Conservation (phyloP, 2,797 vertebrate genomes). For the Pipistrellus kuhlii region DNA sequence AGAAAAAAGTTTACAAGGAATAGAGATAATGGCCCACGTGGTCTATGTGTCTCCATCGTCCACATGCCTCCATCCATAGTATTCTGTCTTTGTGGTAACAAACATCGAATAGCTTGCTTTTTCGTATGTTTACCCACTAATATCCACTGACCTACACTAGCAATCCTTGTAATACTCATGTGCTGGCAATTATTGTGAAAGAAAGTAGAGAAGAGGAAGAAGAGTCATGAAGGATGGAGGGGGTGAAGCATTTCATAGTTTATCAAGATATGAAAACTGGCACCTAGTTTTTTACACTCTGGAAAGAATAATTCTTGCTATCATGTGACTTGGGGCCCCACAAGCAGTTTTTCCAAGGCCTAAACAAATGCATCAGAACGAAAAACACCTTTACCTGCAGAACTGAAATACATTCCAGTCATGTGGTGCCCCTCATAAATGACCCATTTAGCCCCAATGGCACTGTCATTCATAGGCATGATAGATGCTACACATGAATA, state of each 20-base stretch:
- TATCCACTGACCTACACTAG: not conserved
- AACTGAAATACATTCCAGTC: not conserved
- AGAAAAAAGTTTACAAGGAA: not conserved
- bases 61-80: not conserved
- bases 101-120: not conserved
- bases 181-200: conserved; percentile 43
- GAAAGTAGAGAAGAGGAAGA: conserved; percentile 18
- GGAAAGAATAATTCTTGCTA: conserved; percentile 40
- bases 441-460: not conserved
- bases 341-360: not conserved
- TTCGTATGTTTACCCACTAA: not conserved
- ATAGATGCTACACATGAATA: not conserved
- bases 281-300: not conserved
- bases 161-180: conserved; percentile 1
- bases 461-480: not conserved
- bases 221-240: not conserved
- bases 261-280: conserved; percentile 46
- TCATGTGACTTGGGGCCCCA: not conserved
- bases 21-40: not conserved
- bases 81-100: not conserved
- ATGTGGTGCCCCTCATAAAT: not conserved
- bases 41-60: not conserved
- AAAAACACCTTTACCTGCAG: not conserved
- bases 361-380: not conserved
- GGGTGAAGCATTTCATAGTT: conserved; percentile 1